These are phyloP conservation scores for Anastrepha obliqua DNA, from an alignment of 1,140 invertebrate species.

Conservation along the genomic window DNA sequence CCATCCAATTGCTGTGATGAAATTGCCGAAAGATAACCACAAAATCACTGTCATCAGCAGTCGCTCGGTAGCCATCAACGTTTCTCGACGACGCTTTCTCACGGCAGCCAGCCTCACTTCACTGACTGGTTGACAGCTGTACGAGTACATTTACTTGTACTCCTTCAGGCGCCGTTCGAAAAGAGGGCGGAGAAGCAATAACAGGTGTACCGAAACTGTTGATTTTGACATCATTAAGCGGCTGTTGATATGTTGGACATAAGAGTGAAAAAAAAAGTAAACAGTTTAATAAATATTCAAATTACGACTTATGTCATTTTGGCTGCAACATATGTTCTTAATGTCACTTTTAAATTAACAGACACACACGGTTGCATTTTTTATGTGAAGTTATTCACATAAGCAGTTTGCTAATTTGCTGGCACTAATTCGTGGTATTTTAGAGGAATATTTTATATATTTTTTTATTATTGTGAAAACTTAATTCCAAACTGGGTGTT, in stretches of 20 bases:
- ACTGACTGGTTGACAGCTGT: neutral
- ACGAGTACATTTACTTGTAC: too few relatives aligned
- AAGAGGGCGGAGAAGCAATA: neutral
- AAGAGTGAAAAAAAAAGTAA: neutral
- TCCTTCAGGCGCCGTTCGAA: neutral
- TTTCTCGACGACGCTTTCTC: neutral
- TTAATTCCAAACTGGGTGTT: too few relatives aligned
- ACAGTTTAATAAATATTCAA: neutral
- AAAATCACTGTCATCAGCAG: neutral
- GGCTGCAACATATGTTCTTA: neutral
- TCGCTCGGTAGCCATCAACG: neutral
- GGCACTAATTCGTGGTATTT: too few relatives aligned
- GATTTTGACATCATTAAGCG: neutral
- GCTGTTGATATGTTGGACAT: neutral
- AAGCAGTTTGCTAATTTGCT: too few relatives aligned
- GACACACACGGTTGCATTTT: neutral
- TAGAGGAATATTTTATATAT: too few relatives aligned
- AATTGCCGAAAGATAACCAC: neutral
- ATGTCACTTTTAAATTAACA: neutral
- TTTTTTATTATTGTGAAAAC: too few relatives aligned
- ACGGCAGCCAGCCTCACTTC: neutral
- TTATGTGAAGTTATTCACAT: too few relatives aligned
- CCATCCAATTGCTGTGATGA: neutral
- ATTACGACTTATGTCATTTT: slow-evolving; percentile 5
- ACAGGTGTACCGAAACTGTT: neutral